A percentile compares a stretch with the other conserved stretches of the same genome.
Conservation (phyloP, 2,797 vertebrate species). For the Diplodus puntazzo region DNA sequence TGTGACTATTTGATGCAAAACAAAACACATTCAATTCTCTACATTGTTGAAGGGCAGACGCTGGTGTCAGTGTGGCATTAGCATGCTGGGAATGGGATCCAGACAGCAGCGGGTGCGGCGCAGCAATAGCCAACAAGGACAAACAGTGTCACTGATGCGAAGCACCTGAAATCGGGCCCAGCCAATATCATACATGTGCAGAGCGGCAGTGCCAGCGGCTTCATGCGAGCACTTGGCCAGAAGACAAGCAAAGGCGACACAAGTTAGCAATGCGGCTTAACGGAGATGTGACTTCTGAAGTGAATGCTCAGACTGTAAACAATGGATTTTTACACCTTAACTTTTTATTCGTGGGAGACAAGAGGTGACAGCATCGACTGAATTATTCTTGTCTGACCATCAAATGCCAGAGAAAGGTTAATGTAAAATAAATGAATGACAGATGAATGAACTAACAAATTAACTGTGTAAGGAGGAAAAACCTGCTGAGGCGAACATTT, state of each 20-base stretch:
- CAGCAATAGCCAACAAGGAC: constrained; percentile 55
- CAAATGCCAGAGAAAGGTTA: not conserved
- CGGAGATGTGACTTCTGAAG: not conserved
- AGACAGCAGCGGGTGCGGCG: constrained; percentile 48
- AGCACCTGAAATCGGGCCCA: constrained; percentile 50
- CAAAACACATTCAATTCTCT: constrained; percentile 26
- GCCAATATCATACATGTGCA: constrained; percentile 35
- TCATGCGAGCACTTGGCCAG: constrained; percentile 19
- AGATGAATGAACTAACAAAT: not conserved
- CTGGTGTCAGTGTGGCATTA: constrained; percentile 37
- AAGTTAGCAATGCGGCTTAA: not conserved
- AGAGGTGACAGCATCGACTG: not conserved
- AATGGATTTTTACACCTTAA: not conserved
- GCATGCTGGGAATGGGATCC: constrained; percentile 55
- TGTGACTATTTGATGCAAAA: constrained; percentile 11
- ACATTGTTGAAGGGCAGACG: constrained; percentile 32
- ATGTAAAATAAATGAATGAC: not conserved
- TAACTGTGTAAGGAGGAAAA: not conserved
- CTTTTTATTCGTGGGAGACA: not conserved
- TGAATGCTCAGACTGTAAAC: not conserved
- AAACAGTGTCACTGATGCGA: constrained; percentile 54
- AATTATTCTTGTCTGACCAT: not conserved
- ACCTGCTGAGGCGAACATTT: not conserved
- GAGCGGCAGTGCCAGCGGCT: constrained; percentile 27
- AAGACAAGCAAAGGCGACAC: constrained; percentile 8